These are phyloP conservation scores for Ianthella basta DNA, from an alignment of 37 sponge, comb jelly and placozoan species.

Conservation along the genomic window DNA sequence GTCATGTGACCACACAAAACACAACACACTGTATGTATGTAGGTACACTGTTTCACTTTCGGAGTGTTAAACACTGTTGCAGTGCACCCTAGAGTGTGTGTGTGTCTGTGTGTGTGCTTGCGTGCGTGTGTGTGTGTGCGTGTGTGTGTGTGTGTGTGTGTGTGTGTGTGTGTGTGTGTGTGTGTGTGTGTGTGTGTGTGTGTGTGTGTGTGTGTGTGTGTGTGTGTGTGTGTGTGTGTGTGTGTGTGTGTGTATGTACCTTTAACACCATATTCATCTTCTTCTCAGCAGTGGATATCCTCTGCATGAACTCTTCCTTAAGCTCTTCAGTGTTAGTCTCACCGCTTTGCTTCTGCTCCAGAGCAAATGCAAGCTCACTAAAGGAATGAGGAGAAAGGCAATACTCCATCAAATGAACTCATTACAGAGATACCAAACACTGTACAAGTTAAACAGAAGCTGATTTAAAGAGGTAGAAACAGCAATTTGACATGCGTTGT, in stretches of 20 bases:
- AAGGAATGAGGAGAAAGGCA: neutral
- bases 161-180: too few species aligned
- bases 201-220: too few species aligned
- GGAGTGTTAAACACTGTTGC: too few species aligned
- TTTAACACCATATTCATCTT: conserved; percentile 67
- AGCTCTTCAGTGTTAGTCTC: conserved; percentile 50
- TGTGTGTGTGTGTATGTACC: conserved; percentile 34
- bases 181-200: neutral
- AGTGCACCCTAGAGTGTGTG: too few species aligned
- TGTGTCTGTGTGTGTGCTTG: too few species aligned
- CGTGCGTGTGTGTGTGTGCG: too few species aligned
- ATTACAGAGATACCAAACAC: neutral
- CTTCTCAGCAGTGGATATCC: conserved; percentile 65
- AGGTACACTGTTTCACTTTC: too few species aligned
- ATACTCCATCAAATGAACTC: neutral
- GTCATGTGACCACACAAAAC: neutral
- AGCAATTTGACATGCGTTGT: neutral
- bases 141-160: too few species aligned
- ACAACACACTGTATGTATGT: neutral
- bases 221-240: neutral
- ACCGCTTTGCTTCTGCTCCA: conserved; percentile 12
- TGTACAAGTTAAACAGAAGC: neutral
- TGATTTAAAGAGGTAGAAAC: neutral
- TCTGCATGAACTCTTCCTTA: conserved; percentile 67
- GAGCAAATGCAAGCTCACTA: conserved; percentile 55